Base-by-base conservation (phyloP, 2,888 invertebrate genomes). In the Metacarcinus magister region DNA sequence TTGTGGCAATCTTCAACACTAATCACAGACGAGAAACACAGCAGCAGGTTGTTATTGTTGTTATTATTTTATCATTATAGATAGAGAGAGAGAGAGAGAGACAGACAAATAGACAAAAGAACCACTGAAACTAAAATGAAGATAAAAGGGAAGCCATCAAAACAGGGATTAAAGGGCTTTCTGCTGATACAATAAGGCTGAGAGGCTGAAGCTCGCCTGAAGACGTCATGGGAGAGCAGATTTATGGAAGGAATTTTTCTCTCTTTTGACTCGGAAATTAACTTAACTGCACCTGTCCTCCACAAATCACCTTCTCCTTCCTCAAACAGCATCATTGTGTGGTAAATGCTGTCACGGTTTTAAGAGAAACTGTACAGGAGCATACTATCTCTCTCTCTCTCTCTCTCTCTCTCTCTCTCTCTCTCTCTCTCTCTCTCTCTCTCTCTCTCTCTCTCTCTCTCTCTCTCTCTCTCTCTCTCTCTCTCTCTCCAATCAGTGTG, bases 221-320 rank as follows among this genome's bases (percentile, higher is more conserved):
- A 82, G 32, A 32, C 75, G 28, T 16, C 92, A 28, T 46, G 16
- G n/a, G 19, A 5, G 32, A 0, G 16, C 46, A 32, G 32, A 32
- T 48, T 92, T 92, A 32, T 48, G n/a, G 28, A 1, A 19, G 92
- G 3, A 28, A 32, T 54, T 92, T 23, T 92, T 3, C 32, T 28
- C 3, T 16, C 44, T 48, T 48, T 23, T 23, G 92, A 48, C 48
- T 48, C 28, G 92, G 92, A n/a, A 54, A 54, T 48, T 54, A 13
- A 92, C 48, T 54, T 92, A 48, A 92, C 16, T 48, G 32, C 48
- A 92, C 28, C 8, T 48, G 92, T 28, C 32, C 92, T 28, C 92
- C 3, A 54, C 13, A 54, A 48, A 32, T 44, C 54, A 32, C 32
- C 43, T 23, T 16, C 43, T 48, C 48, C 48, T 46, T 54, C 92